These are phyloP conservation scores for Alcedo atthis DNA, from an alignment of 2,797 vertebrate species.

Conservation along the genomic window DNA sequence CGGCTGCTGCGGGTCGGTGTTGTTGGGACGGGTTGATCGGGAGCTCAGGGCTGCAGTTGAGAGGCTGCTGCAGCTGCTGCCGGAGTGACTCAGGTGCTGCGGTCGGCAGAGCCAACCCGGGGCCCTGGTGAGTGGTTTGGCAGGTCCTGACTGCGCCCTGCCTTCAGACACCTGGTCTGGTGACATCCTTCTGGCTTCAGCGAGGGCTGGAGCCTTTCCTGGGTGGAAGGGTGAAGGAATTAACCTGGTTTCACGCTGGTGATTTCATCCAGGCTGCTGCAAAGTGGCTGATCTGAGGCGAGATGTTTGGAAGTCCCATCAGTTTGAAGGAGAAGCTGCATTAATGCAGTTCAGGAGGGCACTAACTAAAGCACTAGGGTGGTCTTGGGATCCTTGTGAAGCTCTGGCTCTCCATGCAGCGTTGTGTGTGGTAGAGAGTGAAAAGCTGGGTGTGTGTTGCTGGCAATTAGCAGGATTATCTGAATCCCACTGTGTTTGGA, in stretches of 20 bases:
- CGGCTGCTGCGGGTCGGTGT: too few relatives aligned
- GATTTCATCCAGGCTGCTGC: not conserved
- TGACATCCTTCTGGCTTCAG: not conserved
- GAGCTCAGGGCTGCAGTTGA: not conserved
- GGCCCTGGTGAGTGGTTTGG: constrained; percentile 10
- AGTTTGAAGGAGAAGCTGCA: not conserved
- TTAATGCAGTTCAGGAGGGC: not conserved
- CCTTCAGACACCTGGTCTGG: not conserved
- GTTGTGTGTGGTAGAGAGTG: accelerated
- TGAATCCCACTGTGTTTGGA: not conserved
- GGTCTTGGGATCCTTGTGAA: not conserved
- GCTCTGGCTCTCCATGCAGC: not conserved
- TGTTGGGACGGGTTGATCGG: too few relatives aligned
- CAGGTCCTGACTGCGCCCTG: not conserved
- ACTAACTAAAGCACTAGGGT: not conserved
- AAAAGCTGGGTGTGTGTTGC: not conserved
- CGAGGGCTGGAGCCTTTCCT: not conserved
- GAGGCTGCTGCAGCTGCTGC: not conserved
- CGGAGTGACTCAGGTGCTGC: not conserved
- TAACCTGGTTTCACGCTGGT: not conserved
- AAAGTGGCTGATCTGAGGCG: not conserved
- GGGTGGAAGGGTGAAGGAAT: not conserved
- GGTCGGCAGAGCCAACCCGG: not conserved
- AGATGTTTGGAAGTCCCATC: not conserved
- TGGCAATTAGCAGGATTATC: not conserved